A percentile compares a stretch with the other conserved stretches of the same genome.
phyloP scores from a whole-genome alignment of 2,797 vertebrate genomes.

The Squalus acanthias region DNA sequence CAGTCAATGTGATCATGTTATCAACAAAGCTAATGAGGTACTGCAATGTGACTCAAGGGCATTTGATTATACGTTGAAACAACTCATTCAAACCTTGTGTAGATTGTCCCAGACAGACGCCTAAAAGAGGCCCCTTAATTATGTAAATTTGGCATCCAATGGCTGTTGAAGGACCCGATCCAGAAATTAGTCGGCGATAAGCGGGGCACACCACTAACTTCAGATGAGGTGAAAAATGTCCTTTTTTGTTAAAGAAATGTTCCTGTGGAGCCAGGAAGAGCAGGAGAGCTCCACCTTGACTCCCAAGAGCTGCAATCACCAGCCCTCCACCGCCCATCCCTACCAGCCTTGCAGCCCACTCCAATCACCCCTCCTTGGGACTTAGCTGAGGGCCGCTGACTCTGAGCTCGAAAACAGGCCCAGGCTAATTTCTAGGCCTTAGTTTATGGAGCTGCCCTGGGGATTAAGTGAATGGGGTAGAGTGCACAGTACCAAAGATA shows the following conservation, averaged over 20 bases:
- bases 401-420: not conserved
- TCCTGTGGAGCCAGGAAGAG: not conserved
- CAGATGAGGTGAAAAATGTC: not conserved
- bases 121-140: not conserved
- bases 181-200: not conserved
- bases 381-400: not conserved
- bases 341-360: not conserved
- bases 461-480: too few relatives aligned
- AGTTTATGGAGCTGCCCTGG: too few relatives aligned
- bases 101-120: not conserved
- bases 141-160: not conserved
- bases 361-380: not conserved
- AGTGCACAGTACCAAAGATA: not conserved
- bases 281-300: too few relatives aligned
- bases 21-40: not conserved
- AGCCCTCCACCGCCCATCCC: too few relatives aligned
- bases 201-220: not conserved
- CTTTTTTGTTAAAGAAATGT: not conserved
- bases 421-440: not conserved
- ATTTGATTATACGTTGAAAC: conserved; percentile 18
- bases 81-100: not conserved
- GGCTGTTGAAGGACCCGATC: not conserved
- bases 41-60: not conserved
- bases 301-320: not conserved
- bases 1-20: not conserved